phyloP scores from a whole-genome alignment of 1,140 invertebrate genomes.

The Thalassaphorura encarpata region DNA sequence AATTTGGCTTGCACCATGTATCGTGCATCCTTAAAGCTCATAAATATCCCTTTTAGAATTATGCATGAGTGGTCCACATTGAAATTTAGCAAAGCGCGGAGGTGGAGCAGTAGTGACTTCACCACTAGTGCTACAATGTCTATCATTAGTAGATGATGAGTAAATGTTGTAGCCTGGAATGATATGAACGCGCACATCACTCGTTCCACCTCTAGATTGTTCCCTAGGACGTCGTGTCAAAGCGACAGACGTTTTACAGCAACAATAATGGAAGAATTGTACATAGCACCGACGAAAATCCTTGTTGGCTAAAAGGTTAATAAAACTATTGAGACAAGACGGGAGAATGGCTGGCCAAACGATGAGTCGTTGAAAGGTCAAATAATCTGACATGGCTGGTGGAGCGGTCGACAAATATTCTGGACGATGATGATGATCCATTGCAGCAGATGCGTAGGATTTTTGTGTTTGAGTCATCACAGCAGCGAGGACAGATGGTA shows the following conservation, averaged over 20 bases:
- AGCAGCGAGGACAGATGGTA: constrained; percentile 21
- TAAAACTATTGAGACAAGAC: constrained; percentile 28
- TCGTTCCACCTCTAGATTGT: constrained; percentile 39
- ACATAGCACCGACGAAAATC: constrained; percentile 51
- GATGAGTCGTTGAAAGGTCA: constrained; percentile 22
- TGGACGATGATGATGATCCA: background rate
- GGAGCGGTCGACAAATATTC: background rate
- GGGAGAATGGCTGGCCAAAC: constrained; percentile 30
- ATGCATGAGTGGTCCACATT: constrained; percentile 21
- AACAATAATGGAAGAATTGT: constrained; percentile 70
- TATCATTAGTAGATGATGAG: constrained; percentile 45
- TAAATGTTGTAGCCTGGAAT: constrained; percentile 62
- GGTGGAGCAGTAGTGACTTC: constrained; percentile 16
- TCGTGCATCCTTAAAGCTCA: constrained; percentile 28
- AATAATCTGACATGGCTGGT: background rate
- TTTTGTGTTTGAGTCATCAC: constrained; percentile 15
- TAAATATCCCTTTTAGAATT: constrained; percentile 29
- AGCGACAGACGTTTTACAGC: constrained; percentile 65
- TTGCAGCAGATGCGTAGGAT: constrained; percentile 1
- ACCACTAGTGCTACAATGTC: too few species aligned
- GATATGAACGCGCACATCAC: constrained; percentile 64
- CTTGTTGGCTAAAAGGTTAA: constrained; percentile 27
- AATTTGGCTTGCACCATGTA: too few species aligned
- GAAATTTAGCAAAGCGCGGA: constrained; percentile 24
- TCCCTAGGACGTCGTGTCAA: constrained; percentile 52